Conservation (phyloP, 2,888 invertebrate species). For the Margaritifera margaritifera region DNA sequence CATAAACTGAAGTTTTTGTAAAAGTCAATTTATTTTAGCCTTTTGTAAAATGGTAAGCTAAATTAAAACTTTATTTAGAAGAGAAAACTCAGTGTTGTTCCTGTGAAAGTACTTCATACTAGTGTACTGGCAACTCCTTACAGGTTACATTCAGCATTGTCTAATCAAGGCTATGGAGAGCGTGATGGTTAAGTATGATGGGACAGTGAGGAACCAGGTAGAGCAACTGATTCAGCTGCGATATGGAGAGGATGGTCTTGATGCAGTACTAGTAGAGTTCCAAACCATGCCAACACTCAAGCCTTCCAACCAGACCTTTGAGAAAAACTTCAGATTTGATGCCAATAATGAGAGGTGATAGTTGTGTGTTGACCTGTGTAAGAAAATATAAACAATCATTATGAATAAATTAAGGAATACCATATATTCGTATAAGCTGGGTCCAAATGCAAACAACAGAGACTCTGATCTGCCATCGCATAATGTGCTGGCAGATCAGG, state of each 20-base stretch:
- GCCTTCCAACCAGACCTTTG: slow-evolving; percentile 94
- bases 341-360: slow-evolving; percentile 85
- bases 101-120: too few species aligned
- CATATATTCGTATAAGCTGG: too few species aligned
- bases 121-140: not conserved
- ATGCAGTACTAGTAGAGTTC: slow-evolving; percentile 96
- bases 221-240: slow-evolving; percentile 79
- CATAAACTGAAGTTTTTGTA: too few species aligned
- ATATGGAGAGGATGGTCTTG: slow-evolving; percentile 98
- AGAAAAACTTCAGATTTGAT: slow-evolving; percentile 96
- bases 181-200: slow-evolving; percentile 88
- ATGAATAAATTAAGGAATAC: too few species aligned
- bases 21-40: too few species aligned
- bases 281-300: slow-evolving; percentile 95
- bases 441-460: too few species aligned
- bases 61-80: too few species aligned
- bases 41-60: too few species aligned
- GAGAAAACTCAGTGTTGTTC: too few species aligned
- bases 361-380: not conserved
- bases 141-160: slow-evolving; percentile 96
- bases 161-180: slow-evolving; percentile 99
- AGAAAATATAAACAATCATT: too few species aligned
- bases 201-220: slow-evolving; percentile 90
- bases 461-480: too few species aligned
- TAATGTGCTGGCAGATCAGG: too few species aligned